These are phyloP conservation scores for Panopea generosa DNA, from an alignment of 2,888 invertebrate species.

Conservation along the genomic window DNA sequence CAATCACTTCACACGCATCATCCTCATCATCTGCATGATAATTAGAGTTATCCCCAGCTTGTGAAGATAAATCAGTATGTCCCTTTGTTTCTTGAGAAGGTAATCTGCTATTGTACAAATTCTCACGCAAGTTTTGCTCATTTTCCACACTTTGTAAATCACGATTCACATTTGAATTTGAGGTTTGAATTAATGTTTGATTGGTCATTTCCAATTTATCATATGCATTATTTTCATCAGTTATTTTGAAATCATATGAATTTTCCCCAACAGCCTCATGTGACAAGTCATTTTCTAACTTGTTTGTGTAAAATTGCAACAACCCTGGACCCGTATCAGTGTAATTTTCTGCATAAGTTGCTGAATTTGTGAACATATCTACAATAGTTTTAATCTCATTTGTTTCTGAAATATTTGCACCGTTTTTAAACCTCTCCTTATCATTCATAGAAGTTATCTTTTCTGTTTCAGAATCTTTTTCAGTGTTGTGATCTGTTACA, in stretches of 20 bases:
- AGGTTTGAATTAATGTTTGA: not conserved
- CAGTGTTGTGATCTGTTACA: too few relatives aligned
- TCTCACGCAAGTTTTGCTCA: not conserved
- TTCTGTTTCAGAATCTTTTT: too few relatives aligned
- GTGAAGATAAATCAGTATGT: not conserved
- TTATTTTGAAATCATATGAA: not conserved
- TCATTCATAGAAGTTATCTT: not conserved
- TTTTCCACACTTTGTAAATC: too few relatives aligned
- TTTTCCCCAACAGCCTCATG: not conserved
- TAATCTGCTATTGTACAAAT: too few relatives aligned
- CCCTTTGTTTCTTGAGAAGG: not conserved
- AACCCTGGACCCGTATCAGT: conserved; percentile 34
- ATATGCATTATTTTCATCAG: not conserved
- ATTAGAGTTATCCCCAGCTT: conserved; percentile 10
- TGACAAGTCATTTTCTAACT: conserved; percentile 13
- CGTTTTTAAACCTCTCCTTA: not conserved
- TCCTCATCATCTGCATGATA: conserved; percentile 44
- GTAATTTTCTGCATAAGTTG: not conserved
- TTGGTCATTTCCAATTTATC: not conserved
- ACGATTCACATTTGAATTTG: too few relatives aligned
- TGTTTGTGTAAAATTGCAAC: conserved; percentile 38
- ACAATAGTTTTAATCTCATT: conserved; percentile 6
- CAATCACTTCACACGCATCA: conserved; percentile 13
- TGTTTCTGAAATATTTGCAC: not conserved
- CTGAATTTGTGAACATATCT: not conserved